phyloP scores from a whole-genome alignment of 2,888 invertebrate genomes.

The Eupelmus urozonus region DNA sequence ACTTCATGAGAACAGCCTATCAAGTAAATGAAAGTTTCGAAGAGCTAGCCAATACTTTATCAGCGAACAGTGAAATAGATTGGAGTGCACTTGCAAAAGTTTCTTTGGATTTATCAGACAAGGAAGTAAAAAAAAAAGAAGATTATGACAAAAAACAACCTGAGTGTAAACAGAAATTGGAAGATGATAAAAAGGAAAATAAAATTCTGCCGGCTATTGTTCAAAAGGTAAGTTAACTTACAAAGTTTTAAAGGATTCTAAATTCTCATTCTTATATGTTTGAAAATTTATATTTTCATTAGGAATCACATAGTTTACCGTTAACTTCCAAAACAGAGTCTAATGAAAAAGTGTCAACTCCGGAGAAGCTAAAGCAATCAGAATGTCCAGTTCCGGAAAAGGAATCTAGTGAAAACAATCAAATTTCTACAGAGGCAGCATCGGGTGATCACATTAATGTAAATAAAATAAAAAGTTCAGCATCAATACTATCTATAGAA shows the following conservation, averaged over 20 bases:
- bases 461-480: slow-evolving; percentile 43
- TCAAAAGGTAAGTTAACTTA: slow-evolving; percentile 17
- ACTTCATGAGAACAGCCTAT: slow-evolving; percentile 86
- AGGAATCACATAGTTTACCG: slow-evolving; percentile 38
- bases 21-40: slow-evolving; percentile 81
- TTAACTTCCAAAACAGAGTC: slow-evolving; percentile 17
- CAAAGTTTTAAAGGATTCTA: not conserved
- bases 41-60: slow-evolving; percentile 72
- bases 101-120: slow-evolving; percentile 68
- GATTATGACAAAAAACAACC: slow-evolving; percentile 62
- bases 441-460: not conserved
- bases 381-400: not conserved
- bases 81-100: slow-evolving; percentile 79
- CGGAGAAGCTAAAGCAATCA: not conserved
- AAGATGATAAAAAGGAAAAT: slow-evolving; percentile 22
- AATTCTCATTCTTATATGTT: not conserved
- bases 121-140: no score
- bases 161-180: slow-evolving; percentile 20
- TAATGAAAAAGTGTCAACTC: not conserved
- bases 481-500: slow-evolving; percentile 12
- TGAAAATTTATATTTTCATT: slow-evolving; percentile 26
- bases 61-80: slow-evolving; percentile 77
- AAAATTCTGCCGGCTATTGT: slow-evolving; percentile 33
- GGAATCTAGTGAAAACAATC: not conserved
- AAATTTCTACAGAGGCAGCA: slow-evolving; percentile 10